These are phyloP conservation scores for Dermatemys mawii DNA, from an alignment of 2,113 vertebrate species.

Conservation along the genomic window DNA sequence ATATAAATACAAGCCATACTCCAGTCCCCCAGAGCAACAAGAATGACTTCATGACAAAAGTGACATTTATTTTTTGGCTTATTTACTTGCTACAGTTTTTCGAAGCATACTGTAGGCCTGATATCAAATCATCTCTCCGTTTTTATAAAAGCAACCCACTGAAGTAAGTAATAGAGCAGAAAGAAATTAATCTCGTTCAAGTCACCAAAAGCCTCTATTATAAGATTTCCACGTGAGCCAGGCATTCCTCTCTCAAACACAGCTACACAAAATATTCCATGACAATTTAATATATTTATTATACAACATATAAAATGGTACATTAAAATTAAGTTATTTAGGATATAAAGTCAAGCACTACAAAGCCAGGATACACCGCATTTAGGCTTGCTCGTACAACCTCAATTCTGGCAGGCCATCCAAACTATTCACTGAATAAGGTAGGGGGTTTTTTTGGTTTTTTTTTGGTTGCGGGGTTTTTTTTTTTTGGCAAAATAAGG, in stretches of 20 bases:
- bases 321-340: neutral
- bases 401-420: neutral
- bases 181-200: neutral
- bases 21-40: neutral
- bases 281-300: neutral
- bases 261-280: neutral
- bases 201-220: neutral
- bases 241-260: neutral
- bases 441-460: too few relatives aligned
- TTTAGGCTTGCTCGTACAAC: neutral
- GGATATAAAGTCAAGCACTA: neutral
- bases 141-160: neutral
- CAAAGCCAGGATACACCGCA: neutral
- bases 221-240: neutral
- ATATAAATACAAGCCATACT: neutral
- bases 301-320: neutral
- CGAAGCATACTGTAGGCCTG: neutral
- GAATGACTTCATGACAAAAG: neutral
- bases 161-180: neutral
- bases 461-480: too few relatives aligned
- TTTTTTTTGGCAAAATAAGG: neutral
- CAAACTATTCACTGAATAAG: neutral
- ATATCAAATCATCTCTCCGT: neutral
- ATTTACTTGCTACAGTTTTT: neutral
- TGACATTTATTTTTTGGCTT: neutral